Percentiles rank a stretch among this genome's conserved stretches.
Conservation (phyloP, 2,888 invertebrate species). For the Dinocampus coccinellae region DNA sequence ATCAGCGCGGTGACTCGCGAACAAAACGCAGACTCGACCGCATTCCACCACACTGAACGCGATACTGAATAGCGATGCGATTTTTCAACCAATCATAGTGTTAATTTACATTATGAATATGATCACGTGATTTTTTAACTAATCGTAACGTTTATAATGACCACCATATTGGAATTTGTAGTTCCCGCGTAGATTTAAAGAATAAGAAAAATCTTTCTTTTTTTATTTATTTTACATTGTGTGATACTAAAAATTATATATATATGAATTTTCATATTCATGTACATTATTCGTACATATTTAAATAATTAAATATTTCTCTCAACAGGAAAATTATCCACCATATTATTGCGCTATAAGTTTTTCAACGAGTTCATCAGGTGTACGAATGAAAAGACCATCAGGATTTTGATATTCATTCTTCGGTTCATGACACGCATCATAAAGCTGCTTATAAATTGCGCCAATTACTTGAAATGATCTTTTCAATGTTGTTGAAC, state of each 20-base stretch:
- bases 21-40: constrained; percentile 22
- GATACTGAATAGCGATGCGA: no score
- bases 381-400: constrained; percentile 80
- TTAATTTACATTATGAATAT: neutral
- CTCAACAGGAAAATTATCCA: neutral
- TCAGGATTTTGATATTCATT: constrained; percentile 85
- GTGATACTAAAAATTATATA: neutral
- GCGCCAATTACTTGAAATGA: constrained; percentile 89
- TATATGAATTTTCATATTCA: neutral
- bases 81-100: constrained; percentile 18
- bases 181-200: neutral
- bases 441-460: constrained; percentile 88
- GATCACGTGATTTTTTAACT: constrained; percentile 26
- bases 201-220: neutral
- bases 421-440: constrained; percentile 81
- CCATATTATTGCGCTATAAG: constrained; percentile 59
- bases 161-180: neutral
- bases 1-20: neutral
- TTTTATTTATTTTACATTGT: neutral
- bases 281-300: neutral
- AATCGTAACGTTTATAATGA: constrained; percentile 3
- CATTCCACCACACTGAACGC: no score
- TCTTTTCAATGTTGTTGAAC: constrained; percentile 78
- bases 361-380: constrained; percentile 78
- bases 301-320: neutral